Percentiles rank a stretch among this genome's conserved stretches.
Conservation (phyloP, 2,888 invertebrate species). For the Sisyra terminalis region DNA sequence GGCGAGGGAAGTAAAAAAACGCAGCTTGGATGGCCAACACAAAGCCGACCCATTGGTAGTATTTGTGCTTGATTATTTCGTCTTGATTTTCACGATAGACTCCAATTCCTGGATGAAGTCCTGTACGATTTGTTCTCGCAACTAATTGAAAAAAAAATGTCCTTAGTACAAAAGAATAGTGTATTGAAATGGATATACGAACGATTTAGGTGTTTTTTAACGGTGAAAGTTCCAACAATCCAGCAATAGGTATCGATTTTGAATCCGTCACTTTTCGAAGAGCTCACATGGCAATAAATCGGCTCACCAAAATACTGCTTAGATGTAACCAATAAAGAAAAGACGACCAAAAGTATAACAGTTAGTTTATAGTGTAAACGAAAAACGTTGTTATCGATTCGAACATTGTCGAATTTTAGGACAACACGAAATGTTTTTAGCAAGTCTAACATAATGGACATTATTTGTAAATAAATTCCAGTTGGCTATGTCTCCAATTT, state of each 20-base stretch:
- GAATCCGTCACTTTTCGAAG: conserved; percentile 31
- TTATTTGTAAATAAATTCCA: neutral
- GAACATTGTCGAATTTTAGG: conserved; percentile 45
- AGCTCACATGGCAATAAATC: conserved; percentile 48
- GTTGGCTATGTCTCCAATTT: no score
- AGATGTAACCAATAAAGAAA: conserved; percentile 57
- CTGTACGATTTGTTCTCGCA: conserved; percentile 17
- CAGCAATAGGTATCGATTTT: conserved; percentile 63
- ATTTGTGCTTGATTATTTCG: conserved; percentile 39
- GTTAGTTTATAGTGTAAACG: conserved; percentile 59
- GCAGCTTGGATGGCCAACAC: conserved; percentile 47
- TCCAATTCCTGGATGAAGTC: conserved; percentile 36
- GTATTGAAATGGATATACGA: neutral
- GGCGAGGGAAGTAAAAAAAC: conserved; percentile 51
- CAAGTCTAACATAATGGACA: conserved; percentile 36
- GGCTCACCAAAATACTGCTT: conserved; percentile 79
- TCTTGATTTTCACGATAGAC: conserved; percentile 22
- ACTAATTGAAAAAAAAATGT: conserved; percentile 4
- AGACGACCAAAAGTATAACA: conserved; percentile 51
- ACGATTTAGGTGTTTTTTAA: conserved; percentile 30
- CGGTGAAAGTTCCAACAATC: conserved; percentile 57
- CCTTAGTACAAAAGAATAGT: neutral
- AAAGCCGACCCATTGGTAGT: conserved; percentile 61
- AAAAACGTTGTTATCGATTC: conserved; percentile 61
- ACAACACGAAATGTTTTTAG: conserved; percentile 49